Evolutionary conservation across 2,888 invertebrate genomes (phyloP).

Genomic region (Microctonus brassicae): DNA sequence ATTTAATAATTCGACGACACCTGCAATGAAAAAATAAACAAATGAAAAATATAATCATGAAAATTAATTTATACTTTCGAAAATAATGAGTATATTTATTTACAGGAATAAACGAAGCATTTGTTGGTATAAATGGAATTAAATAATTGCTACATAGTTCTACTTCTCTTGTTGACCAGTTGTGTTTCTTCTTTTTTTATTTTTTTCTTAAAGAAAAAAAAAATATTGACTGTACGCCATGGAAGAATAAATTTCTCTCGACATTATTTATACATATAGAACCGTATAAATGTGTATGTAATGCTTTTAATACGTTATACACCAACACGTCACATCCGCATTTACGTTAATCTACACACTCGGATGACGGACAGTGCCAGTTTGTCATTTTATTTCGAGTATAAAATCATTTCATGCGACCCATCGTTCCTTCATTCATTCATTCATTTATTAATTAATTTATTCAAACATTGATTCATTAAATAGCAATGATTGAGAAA

Average conservation of each 20-base stretch:
- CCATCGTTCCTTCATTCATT: not conserved
- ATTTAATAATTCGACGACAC: slow-evolving; percentile 15
- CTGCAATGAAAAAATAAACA: not conserved
- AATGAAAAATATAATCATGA: not conserved
- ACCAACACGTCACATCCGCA: slow-evolving; percentile 66
- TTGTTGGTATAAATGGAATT: too few species aligned
- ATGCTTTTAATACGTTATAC: slow-evolving; percentile 28
- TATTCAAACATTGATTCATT: not conserved
- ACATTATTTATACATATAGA: slow-evolving; percentile 4
- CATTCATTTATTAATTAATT: too few species aligned
- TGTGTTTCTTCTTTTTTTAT: too few species aligned
- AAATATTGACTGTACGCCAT: slow-evolving; percentile 18
- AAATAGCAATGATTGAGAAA: not conserved
- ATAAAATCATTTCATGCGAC: not conserved
- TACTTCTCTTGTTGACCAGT: not conserved
- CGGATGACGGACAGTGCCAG: slow-evolving; percentile 25
- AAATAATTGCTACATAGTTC: too few species aligned
- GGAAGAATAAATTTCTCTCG: slow-evolving; percentile 15
- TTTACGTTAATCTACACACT: slow-evolving; percentile 62
- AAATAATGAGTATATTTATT: not conserved
- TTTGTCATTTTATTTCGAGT: slow-evolving; percentile 48
- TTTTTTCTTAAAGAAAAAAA: not conserved
- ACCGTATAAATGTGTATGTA: slow-evolving; percentile 6
- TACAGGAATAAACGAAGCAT: too few species aligned
- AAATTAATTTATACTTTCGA: not conserved